Percentiles rank a stretch among this genome's conserved stretches.
phyloP scores from a whole-genome alignment of 2,888 invertebrate species.

The Chrysolina oricalcia region DNA sequence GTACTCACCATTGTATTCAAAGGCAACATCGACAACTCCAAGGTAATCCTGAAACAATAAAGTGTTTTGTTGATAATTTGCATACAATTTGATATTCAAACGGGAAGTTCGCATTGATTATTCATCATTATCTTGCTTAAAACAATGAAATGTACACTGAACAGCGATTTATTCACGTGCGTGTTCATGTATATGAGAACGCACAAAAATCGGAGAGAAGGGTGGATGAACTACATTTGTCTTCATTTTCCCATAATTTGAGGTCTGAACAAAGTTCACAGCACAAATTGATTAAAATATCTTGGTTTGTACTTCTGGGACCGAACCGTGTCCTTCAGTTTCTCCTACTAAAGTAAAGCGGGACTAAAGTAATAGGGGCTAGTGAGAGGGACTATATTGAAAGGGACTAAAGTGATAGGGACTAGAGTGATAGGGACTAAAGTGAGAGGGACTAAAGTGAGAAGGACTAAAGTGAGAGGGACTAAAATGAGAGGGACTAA shows the following conservation, averaged over 20 bases:
- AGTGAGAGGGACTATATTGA: too few species aligned
- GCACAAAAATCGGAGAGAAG: not conserved
- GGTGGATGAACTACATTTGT: not conserved
- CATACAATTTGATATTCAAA: conserved; percentile 30
- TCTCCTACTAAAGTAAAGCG: too few species aligned
- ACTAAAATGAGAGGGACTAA: too few species aligned
- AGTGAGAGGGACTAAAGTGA: too few species aligned
- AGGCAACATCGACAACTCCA: conserved; percentile 45
- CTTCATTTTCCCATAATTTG: not conserved
- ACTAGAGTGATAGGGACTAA: too few species aligned
- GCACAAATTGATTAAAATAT: too few species aligned
- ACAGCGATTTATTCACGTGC: conserved; percentile 1
- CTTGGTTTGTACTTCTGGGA: too few species aligned
- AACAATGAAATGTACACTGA: conserved; percentile 3
- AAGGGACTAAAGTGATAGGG: too few species aligned
- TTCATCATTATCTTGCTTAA: conserved; percentile 14
- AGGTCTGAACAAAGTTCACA: too few species aligned
- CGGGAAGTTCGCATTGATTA: conserved; percentile 21
- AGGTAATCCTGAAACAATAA: conserved; percentile 58
- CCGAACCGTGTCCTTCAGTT: too few species aligned
- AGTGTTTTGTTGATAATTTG: conserved; percentile 25
- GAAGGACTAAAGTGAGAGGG: too few species aligned
- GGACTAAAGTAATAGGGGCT: too few species aligned
- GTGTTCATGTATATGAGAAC: not conserved
- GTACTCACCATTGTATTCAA: conserved; percentile 56